Evolutionary conservation across 2,113 vertebrate genomes (phyloP).

Genomic region (Phoxinus phoxinus): DNA sequence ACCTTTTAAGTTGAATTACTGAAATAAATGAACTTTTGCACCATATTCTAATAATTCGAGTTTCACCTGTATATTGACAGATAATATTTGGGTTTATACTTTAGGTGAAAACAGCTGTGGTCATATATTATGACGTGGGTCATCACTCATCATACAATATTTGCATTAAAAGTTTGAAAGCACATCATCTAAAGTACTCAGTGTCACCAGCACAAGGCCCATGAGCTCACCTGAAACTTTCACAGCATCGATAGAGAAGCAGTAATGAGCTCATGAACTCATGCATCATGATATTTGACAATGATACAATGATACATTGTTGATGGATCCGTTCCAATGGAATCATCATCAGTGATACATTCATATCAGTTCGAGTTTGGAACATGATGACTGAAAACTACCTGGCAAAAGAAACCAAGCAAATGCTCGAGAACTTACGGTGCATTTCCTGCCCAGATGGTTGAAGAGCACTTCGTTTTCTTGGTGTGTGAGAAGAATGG

Average conservation of each 20-base stretch:
- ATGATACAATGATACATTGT: too few species aligned
- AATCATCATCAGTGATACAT: neutral
- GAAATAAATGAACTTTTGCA: too few species aligned
- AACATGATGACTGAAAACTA: neutral
- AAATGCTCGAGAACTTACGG: slow-evolving; percentile 80
- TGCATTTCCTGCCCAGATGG: slow-evolving; percentile 92
- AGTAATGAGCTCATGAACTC: too few species aligned
- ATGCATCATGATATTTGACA: too few species aligned
- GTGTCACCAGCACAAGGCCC: neutral
- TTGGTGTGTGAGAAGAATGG: slow-evolving; percentile 83
- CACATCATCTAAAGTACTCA: too few species aligned
- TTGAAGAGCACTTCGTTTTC: slow-evolving; percentile 89
- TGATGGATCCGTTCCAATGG: neutral
- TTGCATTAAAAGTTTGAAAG: neutral
- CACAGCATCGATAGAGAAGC: neutral
- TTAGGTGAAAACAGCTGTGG: neutral
- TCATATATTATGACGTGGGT: neutral
- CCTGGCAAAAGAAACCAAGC: slow-evolving; percentile 52
- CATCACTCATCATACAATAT: too few species aligned
- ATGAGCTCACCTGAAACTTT: neutral
- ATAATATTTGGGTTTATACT: neutral
- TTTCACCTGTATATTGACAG: too few species aligned
- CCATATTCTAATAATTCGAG: too few species aligned
- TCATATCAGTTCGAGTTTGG: neutral
- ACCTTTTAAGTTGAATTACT: too few species aligned